phyloP scores from a whole-genome alignment of 1,140 invertebrate genomes.

The Tetramorium simillimum region DNA sequence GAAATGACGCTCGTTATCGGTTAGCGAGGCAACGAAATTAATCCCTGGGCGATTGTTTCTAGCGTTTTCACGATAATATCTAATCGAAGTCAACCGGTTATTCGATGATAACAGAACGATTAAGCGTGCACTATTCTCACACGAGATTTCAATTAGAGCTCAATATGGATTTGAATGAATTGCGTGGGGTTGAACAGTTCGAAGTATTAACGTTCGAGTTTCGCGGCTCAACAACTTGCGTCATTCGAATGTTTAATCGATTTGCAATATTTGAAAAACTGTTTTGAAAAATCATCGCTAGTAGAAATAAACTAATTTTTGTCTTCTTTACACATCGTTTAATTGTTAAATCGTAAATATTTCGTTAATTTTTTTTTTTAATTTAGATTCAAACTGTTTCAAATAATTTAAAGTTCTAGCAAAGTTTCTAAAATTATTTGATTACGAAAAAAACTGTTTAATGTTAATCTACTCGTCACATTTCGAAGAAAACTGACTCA shows the following conservation, averaged over 20 bases:
- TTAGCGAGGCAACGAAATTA: constrained; percentile 1
- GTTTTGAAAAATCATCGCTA: neutral
- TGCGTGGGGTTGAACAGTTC: neutral
- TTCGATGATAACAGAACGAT: constrained; percentile 44
- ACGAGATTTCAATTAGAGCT: constrained; percentile 70
- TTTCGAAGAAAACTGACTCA: neutral
- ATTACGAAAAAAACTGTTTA: neutral
- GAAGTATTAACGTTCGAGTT: neutral
- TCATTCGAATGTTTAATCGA: neutral
- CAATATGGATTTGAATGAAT: neutral
- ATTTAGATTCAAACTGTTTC: neutral
- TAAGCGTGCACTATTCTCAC: constrained; percentile 56
- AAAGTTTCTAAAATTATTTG: neutral
- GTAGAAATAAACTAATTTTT: neutral
- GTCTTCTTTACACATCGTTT: neutral
- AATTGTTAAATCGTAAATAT: neutral
- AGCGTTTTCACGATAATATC: constrained; percentile 41
- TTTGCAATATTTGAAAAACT: neutral
- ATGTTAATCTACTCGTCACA: neutral
- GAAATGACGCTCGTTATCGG: neutral
- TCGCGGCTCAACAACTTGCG: neutral
- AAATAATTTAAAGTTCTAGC: neutral
- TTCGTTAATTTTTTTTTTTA: neutral
- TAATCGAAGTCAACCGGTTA: constrained; percentile 2
- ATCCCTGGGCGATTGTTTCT: constrained; percentile 6